Evolutionary conservation across 2,888 invertebrate genomes (phyloP).

Genomic region (Eupeodes latifasciatus): DNA sequence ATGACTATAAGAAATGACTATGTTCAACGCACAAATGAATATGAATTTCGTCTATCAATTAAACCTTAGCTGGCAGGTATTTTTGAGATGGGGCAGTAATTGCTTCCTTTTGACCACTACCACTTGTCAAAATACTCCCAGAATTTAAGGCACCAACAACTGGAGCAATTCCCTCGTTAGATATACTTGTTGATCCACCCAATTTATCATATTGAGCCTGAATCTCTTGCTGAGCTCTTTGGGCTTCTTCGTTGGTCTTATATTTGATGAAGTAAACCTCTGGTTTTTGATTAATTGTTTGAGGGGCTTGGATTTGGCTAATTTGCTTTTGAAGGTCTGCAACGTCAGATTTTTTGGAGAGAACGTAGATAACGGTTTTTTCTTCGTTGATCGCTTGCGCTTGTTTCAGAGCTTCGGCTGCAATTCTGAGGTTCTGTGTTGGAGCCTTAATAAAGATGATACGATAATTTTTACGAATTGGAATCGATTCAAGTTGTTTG

Average conservation of each 20-base stretch:
- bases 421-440: slow-evolving; percentile 83
- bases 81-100: neutral
- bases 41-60: neutral
- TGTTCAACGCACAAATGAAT: neutral
- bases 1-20: slow-evolving; percentile 44
- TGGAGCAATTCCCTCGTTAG: slow-evolving; percentile 82
- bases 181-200: slow-evolving; percentile 82
- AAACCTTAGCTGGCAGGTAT: slow-evolving; percentile 19
- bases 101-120: slow-evolving; percentile 14
- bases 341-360: slow-evolving; percentile 82
- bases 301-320: slow-evolving; percentile 84
- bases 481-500: slow-evolving; percentile 77
- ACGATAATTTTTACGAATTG: slow-evolving; percentile 83
- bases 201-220: slow-evolving; percentile 83
- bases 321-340: slow-evolving; percentile 87
- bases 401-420: slow-evolving; percentile 81
- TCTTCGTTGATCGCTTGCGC: slow-evolving; percentile 82
- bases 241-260: slow-evolving; percentile 83
- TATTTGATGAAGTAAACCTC: slow-evolving; percentile 84
- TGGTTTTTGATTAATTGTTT: slow-evolving; percentile 81
- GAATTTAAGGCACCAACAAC: slow-evolving; percentile 39
- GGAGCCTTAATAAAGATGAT: slow-evolving; percentile 84
- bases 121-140: neutral
- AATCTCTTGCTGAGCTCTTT: slow-evolving; percentile 82
- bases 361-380: slow-evolving; percentile 84